Conservation (phyloP, 2,113 vertebrate genomes). For the Phoenicopterus ruber region DNA sequence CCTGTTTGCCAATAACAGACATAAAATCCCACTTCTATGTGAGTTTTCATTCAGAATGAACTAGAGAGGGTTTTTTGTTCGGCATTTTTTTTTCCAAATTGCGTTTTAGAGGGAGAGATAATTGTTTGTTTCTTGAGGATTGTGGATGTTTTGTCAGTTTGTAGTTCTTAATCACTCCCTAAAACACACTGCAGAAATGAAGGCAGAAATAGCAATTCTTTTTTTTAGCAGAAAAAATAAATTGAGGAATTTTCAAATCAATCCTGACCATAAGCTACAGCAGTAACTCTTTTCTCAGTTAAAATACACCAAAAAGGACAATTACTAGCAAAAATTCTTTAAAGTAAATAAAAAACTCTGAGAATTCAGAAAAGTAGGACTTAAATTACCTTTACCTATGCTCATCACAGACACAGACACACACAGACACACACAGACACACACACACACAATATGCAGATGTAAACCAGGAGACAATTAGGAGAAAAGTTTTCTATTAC, state of each 20-base stretch:
- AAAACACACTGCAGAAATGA: neutral
- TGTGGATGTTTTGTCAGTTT: neutral
- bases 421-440: neutral
- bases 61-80: rapidly evolving
- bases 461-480: neutral
- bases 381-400: neutral
- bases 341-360: neutral
- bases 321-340: neutral
- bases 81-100: neutral
- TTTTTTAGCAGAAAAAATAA: neutral
- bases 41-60: neutral
- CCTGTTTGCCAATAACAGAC: neutral
- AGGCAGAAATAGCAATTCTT: neutral
- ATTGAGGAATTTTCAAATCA: neutral
- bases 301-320: neutral
- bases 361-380: neutral
- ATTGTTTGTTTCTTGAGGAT: neutral
- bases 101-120: neutral
- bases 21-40: neutral
- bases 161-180: neutral
- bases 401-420: neutral
- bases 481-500: neutral
- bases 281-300: neutral
- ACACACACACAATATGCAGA: neutral
- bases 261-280: neutral